phyloP scores from a whole-genome alignment of 2,113 vertebrate species.

The Podarcis cretensis region DNA sequence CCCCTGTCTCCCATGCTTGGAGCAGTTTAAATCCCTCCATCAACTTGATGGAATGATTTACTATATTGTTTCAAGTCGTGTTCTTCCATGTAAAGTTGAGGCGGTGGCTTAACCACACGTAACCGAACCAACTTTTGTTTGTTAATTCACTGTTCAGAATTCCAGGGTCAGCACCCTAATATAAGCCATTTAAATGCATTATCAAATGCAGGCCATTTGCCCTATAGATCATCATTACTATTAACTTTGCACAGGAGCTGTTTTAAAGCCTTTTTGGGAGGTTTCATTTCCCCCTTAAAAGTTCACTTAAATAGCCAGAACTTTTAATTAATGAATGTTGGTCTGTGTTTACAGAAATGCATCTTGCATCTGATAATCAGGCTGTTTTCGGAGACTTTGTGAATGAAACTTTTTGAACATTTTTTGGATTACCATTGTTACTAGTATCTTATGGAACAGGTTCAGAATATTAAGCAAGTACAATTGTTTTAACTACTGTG shows the following conservation, averaged over 20 bases:
- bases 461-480: slow-evolving; percentile 85
- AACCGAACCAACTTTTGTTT: slow-evolving; percentile 25
- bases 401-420: slow-evolving; percentile 32
- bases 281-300: slow-evolving; percentile 1
- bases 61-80: slow-evolving; percentile 50
- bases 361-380: slow-evolving; percentile 37
- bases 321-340: slow-evolving; percentile 20
- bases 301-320: neutral
- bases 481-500: slow-evolving; percentile 89
- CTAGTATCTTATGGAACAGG: slow-evolving; percentile 68
- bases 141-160: slow-evolving; percentile 42
- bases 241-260: neutral
- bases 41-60: slow-evolving; percentile 75
- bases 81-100: neutral
- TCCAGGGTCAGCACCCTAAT: slow-evolving; percentile 28
- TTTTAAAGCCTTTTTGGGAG: slow-evolving; percentile 4
- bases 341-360: slow-evolving; percentile 19
- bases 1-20: slow-evolving; percentile 57
- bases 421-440: slow-evolving; percentile 61
- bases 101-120: slow-evolving; percentile 34
- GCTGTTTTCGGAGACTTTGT: slow-evolving; percentile 10
- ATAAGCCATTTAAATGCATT: slow-evolving; percentile 1
- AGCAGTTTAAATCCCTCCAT: slow-evolving; percentile 72
- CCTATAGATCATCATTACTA: neutral
- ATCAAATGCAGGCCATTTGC: slow-evolving; percentile 20